These are phyloP conservation scores for Agapornis canus DNA, from an alignment of 2,797 vertebrate genomes.

Conservation along the genomic window DNA sequence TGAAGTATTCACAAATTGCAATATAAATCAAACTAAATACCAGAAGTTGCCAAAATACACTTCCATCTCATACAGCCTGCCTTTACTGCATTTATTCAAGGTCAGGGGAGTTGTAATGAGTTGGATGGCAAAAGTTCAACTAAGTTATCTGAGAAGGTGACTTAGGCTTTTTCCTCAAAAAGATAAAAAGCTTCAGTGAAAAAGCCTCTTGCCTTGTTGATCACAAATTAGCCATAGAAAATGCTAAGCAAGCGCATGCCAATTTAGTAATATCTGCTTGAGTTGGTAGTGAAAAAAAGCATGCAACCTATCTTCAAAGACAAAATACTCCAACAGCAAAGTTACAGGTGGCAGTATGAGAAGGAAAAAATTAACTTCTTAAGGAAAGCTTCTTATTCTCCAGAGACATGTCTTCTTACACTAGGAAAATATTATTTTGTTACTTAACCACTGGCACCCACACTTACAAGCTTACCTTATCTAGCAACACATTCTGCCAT, in stretches of 20 bases:
- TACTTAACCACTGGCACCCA: neutral
- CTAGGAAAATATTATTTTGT: neutral
- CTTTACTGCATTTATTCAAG: slow-evolving; percentile 6
- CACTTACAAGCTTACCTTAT: slow-evolving; percentile 82
- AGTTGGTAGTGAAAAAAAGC: neutral
- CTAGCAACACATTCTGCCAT: slow-evolving; percentile 91
- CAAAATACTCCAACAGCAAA: neutral
- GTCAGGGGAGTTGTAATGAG: neutral
- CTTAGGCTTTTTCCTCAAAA: neutral
- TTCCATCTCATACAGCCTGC: neutral
- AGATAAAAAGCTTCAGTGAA: neutral
- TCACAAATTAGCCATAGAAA: neutral
- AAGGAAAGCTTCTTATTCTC: neutral
- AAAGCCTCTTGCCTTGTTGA: neutral
- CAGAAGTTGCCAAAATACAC: neutral
- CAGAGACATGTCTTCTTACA: neutral
- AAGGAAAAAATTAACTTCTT: neutral
- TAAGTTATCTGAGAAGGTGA: neutral
- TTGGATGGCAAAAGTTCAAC: neutral
- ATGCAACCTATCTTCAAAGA: neutral
- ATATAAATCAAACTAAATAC: slow-evolving; percentile 27
- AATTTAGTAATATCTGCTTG: neutral
- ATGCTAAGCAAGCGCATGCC: neutral
- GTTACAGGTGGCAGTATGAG: neutral
- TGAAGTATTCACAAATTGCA: neutral